phyloP scores from a whole-genome alignment of 2,888 invertebrate species.

The Anticlea derivata region DNA sequence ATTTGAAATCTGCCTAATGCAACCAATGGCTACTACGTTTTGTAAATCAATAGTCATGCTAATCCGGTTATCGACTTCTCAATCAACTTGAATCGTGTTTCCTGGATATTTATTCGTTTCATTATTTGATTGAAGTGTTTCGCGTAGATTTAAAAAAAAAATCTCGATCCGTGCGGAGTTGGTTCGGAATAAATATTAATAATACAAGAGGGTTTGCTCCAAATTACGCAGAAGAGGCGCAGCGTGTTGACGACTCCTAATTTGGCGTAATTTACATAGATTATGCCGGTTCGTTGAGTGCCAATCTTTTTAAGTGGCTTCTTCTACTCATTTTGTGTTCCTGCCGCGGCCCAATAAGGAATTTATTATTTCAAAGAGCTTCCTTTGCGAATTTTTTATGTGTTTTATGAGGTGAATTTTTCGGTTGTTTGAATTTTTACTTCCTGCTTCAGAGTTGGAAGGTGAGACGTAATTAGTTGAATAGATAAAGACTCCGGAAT shows the following conservation, averaged over 20 bases:
- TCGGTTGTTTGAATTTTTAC: constrained; percentile 42
- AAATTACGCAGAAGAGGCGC: constrained; percentile 73
- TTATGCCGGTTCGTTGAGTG: constrained; percentile 83
- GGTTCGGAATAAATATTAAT: constrained; percentile 82
- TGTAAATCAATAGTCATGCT: neutral
- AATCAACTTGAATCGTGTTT: constrained; percentile 31
- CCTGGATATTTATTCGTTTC: constrained; percentile 67
- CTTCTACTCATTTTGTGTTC: constrained; percentile 78
- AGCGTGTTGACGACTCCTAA: constrained; percentile 82
- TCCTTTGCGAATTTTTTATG: constrained; percentile 58
- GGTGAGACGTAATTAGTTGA: constrained; percentile 33
- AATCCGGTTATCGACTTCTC: constrained; percentile 7
- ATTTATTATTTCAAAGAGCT: constrained; percentile 72
- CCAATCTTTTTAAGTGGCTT: constrained; percentile 84
- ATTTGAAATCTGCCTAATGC: too few relatives aligned
- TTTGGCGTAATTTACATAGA: constrained; percentile 84
- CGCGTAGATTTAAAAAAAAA: constrained; percentile 51
- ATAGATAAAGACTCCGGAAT: constrained; percentile 8
- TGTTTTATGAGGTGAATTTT: constrained; percentile 50
- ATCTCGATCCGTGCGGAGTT: constrained; percentile 64
- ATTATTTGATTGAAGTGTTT: constrained; percentile 67
- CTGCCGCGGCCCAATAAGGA: constrained; percentile 69
- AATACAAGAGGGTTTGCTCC: constrained; percentile 81
- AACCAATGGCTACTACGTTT: too few relatives aligned
- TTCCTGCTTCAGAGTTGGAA: constrained; percentile 19